A percentile compares a stretch with the other conserved stretches of the same genome.
phyloP scores from a whole-genome alignment of 2,113 vertebrate species.

The Marcusenius ussheri region DNA sequence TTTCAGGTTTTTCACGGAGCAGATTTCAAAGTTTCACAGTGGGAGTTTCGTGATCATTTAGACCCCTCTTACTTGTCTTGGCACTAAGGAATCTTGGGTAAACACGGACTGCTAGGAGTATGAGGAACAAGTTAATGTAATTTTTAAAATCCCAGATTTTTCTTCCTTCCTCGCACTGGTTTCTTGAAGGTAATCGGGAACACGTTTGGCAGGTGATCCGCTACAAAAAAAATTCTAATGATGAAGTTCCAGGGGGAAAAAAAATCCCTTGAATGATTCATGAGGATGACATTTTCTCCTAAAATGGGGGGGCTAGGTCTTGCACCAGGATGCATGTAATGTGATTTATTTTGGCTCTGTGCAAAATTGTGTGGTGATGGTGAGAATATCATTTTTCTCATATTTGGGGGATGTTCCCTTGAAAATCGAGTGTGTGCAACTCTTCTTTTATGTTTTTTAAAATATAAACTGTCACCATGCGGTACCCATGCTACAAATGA shows the following conservation, averaged over 20 bases:
- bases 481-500: not conserved
- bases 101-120: not conserved
- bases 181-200: not conserved
- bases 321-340: not conserved
- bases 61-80: not conserved
- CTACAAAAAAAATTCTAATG: not conserved
- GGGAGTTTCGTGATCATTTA: not conserved
- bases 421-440: not conserved
- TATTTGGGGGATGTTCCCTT: not conserved
- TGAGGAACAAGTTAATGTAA: not conserved
- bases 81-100: not conserved
- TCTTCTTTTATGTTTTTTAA: not conserved
- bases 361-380: not conserved
- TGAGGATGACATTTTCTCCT: not conserved
- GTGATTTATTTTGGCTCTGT: not conserved
- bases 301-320: not conserved
- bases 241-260: not conserved
- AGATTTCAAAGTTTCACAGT: not conserved
- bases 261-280: not conserved
- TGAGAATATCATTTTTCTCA: not conserved
- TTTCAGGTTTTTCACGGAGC: not conserved
- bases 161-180: not conserved
- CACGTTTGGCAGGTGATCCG: not conserved
- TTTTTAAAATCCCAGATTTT: not conserved
- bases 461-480: not conserved